Evolutionary conservation across 2,113 vertebrate genomes (phyloP).

Genomic region (Poecilia latipinna): DNA sequence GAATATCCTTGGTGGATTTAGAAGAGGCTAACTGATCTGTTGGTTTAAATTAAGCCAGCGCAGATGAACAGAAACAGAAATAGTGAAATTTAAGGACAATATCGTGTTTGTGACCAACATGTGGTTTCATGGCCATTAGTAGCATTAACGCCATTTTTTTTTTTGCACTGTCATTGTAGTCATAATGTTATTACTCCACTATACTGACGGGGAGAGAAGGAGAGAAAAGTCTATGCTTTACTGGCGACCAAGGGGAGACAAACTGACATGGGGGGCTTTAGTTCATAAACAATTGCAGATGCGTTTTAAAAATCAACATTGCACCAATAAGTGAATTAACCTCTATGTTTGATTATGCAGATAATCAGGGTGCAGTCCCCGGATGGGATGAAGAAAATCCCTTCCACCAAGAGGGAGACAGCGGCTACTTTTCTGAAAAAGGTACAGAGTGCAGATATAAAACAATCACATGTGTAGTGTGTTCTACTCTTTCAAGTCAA

Average conservation of each 20-base stretch:
- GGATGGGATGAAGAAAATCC: slow-evolving; percentile 93
- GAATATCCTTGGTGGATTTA: not conserved
- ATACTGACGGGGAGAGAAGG: not conserved
- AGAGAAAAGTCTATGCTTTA: not conserved
- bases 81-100: not conserved
- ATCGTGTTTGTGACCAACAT: not conserved
- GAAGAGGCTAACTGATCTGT: not conserved
- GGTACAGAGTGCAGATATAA: slow-evolving; percentile 73
- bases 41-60: slow-evolving; percentile 2
- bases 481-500: not conserved
- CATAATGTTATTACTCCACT: slow-evolving; percentile 31
- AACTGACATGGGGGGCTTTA: not conserved
- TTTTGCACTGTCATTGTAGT: slow-evolving; percentile 68
- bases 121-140: not conserved
- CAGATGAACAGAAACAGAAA: not conserved
- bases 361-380: slow-evolving; percentile 96
- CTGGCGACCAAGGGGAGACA: too few relatives aligned
- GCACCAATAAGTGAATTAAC: not conserved
- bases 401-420: slow-evolving; percentile 89
- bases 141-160: slow-evolving; percentile 12
- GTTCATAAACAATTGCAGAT: not conserved
- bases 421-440: slow-evolving; percentile 93
- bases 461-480: not conserved
- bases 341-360: slow-evolving; percentile 63
- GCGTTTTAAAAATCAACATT: too few relatives aligned